These are phyloP conservation scores for Vanacampus margaritifer DNA, from an alignment of 2,113 vertebrate species.

Conservation along the genomic window DNA sequence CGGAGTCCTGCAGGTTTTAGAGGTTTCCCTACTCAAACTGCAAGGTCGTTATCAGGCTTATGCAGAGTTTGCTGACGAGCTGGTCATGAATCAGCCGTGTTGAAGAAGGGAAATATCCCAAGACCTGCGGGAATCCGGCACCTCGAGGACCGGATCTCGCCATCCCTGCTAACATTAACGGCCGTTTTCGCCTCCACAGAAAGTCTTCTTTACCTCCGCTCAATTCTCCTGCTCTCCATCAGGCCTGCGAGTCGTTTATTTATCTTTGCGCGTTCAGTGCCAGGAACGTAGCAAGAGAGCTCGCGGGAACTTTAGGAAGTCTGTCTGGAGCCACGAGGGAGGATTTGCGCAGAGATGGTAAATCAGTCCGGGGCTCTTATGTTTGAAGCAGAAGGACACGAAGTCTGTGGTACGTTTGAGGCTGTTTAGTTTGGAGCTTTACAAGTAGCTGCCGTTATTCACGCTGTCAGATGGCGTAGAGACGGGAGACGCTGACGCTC, in stretches of 20 bases:
- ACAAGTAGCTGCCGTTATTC: constrained; percentile 43
- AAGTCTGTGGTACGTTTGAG: not conserved
- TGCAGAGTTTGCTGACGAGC: no score
- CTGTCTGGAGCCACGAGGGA: constrained; percentile 27
- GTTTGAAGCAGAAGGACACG: constrained; percentile 3
- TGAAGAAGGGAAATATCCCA: no score
- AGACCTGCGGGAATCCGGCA: no score
- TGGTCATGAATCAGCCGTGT: no score
- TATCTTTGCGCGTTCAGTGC: constrained; percentile 48
- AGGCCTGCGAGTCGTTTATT: constrained; percentile 58
- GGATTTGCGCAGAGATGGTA: constrained; percentile 27
- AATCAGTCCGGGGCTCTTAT: constrained; percentile 24
- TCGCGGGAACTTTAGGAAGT: constrained; percentile 29
- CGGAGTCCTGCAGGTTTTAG: no score
- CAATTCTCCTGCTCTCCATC: constrained; percentile 37
- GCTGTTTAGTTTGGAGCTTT: constrained; percentile 1
- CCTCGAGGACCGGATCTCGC: no score
- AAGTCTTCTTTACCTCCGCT: constrained; percentile 42
- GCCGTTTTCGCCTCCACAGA: constrained; percentile 23
- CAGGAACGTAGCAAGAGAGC: constrained; percentile 52
- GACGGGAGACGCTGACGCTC: constrained; percentile 20
- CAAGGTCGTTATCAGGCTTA: no score
- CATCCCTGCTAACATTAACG: not conserved
- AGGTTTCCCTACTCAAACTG: no score
- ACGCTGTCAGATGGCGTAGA: constrained; percentile 48